Conservation (phyloP, 2,113 vertebrate genomes). For the Stomatorhinus ivindoensis region DNA sequence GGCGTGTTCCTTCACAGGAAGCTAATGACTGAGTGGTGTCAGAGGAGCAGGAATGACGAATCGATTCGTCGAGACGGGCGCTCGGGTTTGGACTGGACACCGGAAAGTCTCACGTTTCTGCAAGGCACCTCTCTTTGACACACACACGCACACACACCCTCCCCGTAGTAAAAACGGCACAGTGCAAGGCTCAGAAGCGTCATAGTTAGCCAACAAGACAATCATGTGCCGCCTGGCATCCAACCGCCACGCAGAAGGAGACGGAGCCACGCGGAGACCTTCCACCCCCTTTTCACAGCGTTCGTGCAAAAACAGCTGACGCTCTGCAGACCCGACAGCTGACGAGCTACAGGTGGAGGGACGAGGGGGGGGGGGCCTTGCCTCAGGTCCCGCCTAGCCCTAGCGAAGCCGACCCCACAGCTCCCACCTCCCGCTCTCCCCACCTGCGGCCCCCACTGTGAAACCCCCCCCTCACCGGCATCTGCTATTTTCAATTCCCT, state of each 20-base stretch:
- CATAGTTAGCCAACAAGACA: background rate
- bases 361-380: background rate
- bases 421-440: background rate
- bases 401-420: background rate
- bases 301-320: constrained; percentile 22
- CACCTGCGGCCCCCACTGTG: background rate
- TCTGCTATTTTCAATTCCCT: constrained; percentile 12
- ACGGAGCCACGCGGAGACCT: background rate
- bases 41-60: background rate
- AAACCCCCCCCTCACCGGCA: background rate
- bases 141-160: background rate
- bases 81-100: background rate
- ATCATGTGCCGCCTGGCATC: background rate
- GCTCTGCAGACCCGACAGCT: constrained; percentile 11
- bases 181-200: background rate
- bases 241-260: background rate
- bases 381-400: background rate
- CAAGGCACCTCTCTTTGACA: background rate
- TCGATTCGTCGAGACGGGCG: background rate
- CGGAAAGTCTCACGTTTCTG: background rate
- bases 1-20: background rate
- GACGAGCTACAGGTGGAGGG: constrained; percentile 19
- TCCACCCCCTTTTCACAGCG: background rate
- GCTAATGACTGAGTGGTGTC: background rate
- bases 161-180: background rate